Percentiles rank a stretch among this genome's conserved stretches.
phyloP scores from a whole-genome alignment of 2,888 invertebrate species.

The Parnassius glacialis region DNA sequence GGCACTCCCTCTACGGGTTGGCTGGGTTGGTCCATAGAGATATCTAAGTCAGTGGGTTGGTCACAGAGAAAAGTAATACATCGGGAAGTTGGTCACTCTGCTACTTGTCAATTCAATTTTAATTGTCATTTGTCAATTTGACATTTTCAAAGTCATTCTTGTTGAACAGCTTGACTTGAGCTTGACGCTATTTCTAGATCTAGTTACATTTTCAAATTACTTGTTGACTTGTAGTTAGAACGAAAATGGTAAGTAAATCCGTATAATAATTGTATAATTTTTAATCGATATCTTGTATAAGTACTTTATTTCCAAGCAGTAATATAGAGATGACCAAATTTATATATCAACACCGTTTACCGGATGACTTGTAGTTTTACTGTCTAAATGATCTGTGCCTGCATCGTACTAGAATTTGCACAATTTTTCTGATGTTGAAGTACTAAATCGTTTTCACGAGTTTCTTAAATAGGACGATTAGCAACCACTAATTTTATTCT shows the following conservation, averaged over 20 bases:
- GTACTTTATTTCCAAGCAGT: too few species aligned
- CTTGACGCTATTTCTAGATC: too few species aligned
- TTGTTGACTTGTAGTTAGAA: not conserved
- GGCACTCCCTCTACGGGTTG: too few species aligned
- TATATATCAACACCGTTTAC: not conserved
- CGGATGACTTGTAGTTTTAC: slow-evolving; percentile 23
- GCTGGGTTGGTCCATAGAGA: too few species aligned
- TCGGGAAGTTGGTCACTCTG: too few species aligned
- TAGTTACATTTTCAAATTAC: not conserved
- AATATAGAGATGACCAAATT: not conserved
- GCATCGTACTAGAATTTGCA: too few species aligned
- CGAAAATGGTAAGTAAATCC: slow-evolving; percentile 20
- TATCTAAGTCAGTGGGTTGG: too few species aligned
- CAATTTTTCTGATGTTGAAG: too few species aligned
- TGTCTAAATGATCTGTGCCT: not conserved
- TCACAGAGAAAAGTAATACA: too few species aligned
- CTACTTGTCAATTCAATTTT: not conserved
- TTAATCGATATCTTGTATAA: not conserved
- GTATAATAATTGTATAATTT: not conserved
- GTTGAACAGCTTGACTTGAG: not conserved
- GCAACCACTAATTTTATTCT: too few species aligned
- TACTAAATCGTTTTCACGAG: too few species aligned
- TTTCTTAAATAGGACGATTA: too few species aligned
- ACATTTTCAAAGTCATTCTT: slow-evolving; percentile 41
- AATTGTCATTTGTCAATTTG: slow-evolving; percentile 25